Conservation (phyloP, 2,888 invertebrate genomes). For the Xylota segnis region DNA sequence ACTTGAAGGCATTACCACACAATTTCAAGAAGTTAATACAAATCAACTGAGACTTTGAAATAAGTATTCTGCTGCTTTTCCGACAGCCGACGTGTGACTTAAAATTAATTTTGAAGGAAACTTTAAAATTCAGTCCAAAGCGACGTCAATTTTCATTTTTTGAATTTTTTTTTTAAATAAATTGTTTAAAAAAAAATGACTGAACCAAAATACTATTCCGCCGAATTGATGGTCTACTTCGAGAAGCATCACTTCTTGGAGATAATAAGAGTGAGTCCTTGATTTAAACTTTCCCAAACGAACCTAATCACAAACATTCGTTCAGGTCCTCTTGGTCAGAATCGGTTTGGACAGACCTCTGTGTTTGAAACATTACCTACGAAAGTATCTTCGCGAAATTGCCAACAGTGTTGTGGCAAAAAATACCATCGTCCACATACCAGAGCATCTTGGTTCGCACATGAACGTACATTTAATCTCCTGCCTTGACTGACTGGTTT, state of each 20-base stretch:
- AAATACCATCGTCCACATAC: constrained; percentile 62
- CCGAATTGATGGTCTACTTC: constrained; percentile 81
- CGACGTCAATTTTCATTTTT: neutral
- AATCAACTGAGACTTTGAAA: neutral
- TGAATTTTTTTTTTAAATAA: neutral
- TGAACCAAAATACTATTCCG: constrained; percentile 78
- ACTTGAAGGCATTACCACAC: too few relatives aligned
- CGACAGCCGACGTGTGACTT: neutral
- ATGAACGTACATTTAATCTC: neutral
- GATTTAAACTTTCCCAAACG: neutral
- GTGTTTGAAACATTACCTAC: constrained; percentile 60
- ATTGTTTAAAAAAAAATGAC: constrained; percentile 67
- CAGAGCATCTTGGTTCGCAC: constrained; percentile 61
- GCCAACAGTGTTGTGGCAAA: constrained; percentile 49
- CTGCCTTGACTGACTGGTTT: neutral
- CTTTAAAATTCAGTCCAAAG: neutral
- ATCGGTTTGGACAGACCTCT: constrained; percentile 58
- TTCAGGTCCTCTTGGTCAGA: constrained; percentile 63
- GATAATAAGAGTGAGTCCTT: constrained; percentile 78
- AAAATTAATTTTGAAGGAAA: neutral
- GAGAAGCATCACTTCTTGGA: constrained; percentile 82
- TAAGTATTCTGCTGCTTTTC: neutral
- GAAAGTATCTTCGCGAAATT: constrained; percentile 67
- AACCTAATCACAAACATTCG: neutral
- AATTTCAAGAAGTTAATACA: too few relatives aligned